Percentiles rank a stretch among this genome's conserved stretches.
Evolutionary conservation across 2,888 invertebrate species (phyloP).

Genomic region (Lottia gigantea): DNA sequence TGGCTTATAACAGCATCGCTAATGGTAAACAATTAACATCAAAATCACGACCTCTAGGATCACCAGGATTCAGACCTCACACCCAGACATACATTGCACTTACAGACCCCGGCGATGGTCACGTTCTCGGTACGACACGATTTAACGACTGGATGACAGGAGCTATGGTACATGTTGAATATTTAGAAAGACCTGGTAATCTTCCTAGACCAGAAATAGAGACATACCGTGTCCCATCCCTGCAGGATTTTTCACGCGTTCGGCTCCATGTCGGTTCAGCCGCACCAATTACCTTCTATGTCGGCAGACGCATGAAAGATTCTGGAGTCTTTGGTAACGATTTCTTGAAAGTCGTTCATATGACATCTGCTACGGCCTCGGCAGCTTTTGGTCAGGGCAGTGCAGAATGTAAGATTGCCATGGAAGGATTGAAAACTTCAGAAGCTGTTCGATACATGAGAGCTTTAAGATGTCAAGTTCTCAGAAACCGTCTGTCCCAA

Average conservation of each 20-base stretch:
- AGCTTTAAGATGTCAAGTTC: slow-evolving; percentile 40
- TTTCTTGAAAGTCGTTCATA: slow-evolving; percentile 44
- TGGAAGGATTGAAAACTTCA: slow-evolving; percentile 44
- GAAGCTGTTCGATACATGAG: slow-evolving; percentile 45
- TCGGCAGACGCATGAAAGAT: slow-evolving; percentile 44
- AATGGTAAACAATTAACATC: slow-evolving; percentile 26
- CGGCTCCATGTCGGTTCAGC: slow-evolving; percentile 44
- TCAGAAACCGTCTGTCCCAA: slow-evolving; percentile 34
- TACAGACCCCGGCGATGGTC: slow-evolving; percentile 49
- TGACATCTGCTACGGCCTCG: slow-evolving; percentile 44
- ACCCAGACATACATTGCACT: slow-evolving; percentile 50
- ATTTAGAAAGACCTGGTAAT: slow-evolving; percentile 44
- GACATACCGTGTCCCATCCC: slow-evolving; percentile 45
- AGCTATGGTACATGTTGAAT: slow-evolving; percentile 49
- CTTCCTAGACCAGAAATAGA: slow-evolving; percentile 42
- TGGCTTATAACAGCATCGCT: slow-evolving; percentile 30
- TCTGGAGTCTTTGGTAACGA: slow-evolving; percentile 47
- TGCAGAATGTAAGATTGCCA: slow-evolving; percentile 46
- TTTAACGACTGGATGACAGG: slow-evolving; percentile 47
- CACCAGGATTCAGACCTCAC: slow-evolving; percentile 44
- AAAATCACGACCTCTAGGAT: slow-evolving; percentile 32
- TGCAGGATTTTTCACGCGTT: slow-evolving; percentile 42
- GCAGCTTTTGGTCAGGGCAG: slow-evolving; percentile 44
- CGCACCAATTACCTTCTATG: slow-evolving; percentile 48
- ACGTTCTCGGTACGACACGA: slow-evolving; percentile 45